These are phyloP conservation scores for Cercopithecus petaurista DNA, from an alignment of 2,797 vertebrate genomes.

Conservation along the genomic window DNA sequence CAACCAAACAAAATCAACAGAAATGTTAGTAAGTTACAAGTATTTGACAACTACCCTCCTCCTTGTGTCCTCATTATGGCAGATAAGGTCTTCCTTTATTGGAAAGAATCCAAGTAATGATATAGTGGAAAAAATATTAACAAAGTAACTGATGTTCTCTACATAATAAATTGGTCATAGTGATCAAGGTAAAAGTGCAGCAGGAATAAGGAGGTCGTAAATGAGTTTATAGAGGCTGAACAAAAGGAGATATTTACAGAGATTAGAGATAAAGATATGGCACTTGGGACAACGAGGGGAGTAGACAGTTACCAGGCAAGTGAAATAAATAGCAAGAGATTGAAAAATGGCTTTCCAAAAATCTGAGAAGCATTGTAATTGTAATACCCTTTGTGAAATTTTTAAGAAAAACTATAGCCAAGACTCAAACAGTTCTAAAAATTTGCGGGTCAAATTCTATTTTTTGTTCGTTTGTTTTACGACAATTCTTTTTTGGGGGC, in stretches of 20 bases:
- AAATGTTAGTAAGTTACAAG: neutral
- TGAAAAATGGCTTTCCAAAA: neutral
- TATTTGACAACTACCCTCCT: neutral
- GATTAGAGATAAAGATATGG: neutral
- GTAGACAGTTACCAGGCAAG: neutral
- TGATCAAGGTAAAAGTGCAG: neutral
- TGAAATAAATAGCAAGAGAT: neutral
- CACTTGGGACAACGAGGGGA: neutral
- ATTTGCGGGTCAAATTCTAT: neutral
- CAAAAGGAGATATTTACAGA: neutral
- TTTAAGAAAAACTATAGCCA: neutral
- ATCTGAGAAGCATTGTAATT: neutral
- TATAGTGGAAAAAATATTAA: neutral
- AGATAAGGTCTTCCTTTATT: neutral
- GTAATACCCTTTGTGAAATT: neutral
- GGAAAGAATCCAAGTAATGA: neutral
- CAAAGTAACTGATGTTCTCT: neutral
- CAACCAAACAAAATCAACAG: neutral
- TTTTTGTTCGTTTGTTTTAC: neutral
- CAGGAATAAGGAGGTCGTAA: neutral
- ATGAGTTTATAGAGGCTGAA: neutral
- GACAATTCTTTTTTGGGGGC: neutral
- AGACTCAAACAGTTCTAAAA: neutral
- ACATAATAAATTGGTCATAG: neutral
- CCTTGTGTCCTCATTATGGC: neutral